These are phyloP conservation scores for Apomyelois bistriatella DNA, from an alignment of 2,888 invertebrate species.

Conservation along the genomic window DNA sequence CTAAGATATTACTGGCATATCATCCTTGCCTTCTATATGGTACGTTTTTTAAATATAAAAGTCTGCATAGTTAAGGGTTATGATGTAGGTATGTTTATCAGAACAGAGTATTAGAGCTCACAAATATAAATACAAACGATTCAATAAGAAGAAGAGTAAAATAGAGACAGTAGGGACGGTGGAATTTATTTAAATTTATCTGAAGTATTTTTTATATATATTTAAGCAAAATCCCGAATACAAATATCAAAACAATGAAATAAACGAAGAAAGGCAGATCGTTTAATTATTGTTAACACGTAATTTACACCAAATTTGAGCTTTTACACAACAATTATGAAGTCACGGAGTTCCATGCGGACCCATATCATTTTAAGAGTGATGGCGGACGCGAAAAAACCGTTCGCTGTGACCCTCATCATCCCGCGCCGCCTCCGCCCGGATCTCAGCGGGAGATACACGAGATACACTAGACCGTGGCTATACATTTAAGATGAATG, in stretches of 20 bases:
- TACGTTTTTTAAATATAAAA: too few species aligned
- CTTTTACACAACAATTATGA: conserved; percentile 2
- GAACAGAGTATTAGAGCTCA: too few species aligned
- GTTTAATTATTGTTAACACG: background rate
- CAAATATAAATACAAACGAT: too few species aligned
- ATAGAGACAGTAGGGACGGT: too few species aligned
- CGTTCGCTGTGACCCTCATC: conserved; percentile 48
- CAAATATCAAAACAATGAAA: background rate
- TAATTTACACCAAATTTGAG: background rate
- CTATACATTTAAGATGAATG: too few species aligned
- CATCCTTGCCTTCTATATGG: too few species aligned
- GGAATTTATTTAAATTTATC: too few species aligned
- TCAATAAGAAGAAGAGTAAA: too few species aligned
- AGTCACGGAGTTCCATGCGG: conserved; percentile 20
- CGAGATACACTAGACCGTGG: background rate
- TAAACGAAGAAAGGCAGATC: background rate
- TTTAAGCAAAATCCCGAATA: background rate
- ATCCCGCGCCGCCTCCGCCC: conserved; percentile 21
- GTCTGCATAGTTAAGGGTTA: too few species aligned
- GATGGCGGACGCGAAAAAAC: conserved; percentile 42
- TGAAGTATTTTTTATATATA: too few species aligned
- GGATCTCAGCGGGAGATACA: conserved; percentile 6
- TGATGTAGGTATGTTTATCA: too few species aligned
- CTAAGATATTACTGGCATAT: too few species aligned
- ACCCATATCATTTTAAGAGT: conserved; percentile 47